These are phyloP conservation scores for Microtus pennsylvanicus DNA, from an alignment of 2,113 vertebrate genomes.

Conservation along the genomic window DNA sequence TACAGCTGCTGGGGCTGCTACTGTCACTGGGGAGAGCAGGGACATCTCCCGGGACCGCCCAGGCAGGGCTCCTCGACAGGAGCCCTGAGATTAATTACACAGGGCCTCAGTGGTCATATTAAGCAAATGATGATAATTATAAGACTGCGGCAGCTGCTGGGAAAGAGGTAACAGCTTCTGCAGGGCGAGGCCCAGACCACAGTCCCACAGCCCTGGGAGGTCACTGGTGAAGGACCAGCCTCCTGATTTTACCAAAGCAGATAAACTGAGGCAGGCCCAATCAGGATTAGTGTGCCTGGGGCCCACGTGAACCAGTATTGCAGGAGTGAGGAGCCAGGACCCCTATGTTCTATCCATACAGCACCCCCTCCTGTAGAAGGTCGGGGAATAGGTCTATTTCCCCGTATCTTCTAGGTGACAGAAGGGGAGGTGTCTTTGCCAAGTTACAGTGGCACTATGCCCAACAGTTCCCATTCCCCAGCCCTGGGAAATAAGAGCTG, in stretches of 20 bases:
- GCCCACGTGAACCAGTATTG: neutral
- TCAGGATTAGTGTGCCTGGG: neutral
- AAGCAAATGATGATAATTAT: constrained; percentile 65
- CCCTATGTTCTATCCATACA: neutral
- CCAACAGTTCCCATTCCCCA: constrained; percentile 22
- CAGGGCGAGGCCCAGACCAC: neutral
- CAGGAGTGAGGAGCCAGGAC: neutral
- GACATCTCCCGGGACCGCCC: constrained; percentile 56
- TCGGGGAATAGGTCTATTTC: constrained; percentile 31
- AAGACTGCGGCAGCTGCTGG: neutral
- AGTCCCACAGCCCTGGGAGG: neutral
- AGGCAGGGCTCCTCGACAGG: constrained; percentile 35
- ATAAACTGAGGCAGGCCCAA: constrained; percentile 8
- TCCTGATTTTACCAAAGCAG: neutral
- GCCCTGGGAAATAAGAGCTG: constrained; percentile 10
- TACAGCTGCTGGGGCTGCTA: constrained; percentile 47
- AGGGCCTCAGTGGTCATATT: constrained; percentile 73
- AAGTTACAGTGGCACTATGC: constrained; percentile 53
- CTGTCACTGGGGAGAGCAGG: constrained; percentile 55
- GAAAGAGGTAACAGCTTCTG: neutral
- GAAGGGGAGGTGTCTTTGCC: constrained; percentile 66
- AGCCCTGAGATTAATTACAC: constrained; percentile 74
- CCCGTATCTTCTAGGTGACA: constrained; percentile 53
- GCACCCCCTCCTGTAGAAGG: neutral
- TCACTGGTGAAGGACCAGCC: neutral